These are phyloP conservation scores for Chauna torquata DNA, from an alignment of 2,113 vertebrate genomes.

Conservation along the genomic window DNA sequence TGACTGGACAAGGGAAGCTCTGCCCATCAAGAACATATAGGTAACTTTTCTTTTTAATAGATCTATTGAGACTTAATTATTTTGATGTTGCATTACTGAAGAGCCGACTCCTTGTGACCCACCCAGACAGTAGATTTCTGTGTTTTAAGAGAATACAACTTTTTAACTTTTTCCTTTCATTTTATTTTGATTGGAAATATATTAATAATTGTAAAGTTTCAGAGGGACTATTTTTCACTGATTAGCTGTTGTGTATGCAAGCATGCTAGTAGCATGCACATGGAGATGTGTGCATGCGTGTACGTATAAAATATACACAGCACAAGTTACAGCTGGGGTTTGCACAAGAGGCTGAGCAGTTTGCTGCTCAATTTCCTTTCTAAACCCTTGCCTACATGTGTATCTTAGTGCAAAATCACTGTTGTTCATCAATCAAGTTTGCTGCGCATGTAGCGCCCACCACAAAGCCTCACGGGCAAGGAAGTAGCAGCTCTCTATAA, in stretches of 20 bases:
- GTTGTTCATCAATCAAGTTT: background rate
- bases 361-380: background rate
- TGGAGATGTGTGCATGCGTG: fast-evolving
- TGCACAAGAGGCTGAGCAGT: background rate
- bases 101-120: background rate
- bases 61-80: background rate
- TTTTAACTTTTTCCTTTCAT: background rate
- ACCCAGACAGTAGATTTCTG: background rate
- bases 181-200: background rate
- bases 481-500: fast-evolving
- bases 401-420: background rate
- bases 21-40: slow-evolving; percentile 1
- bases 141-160: background rate
- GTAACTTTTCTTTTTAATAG: slow-evolving; percentile 16
- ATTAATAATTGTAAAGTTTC: background rate
- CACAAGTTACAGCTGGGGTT: background rate
- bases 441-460: fast-evolving
- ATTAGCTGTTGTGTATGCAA: background rate
- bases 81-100: background rate
- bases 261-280: fast-evolving
- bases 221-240: background rate
- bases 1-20: slow-evolving; percentile 31
- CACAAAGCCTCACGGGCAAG: background rate
- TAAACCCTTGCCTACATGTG: background rate
- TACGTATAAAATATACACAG: fast-evolving